Percentiles rank a stretch among this genome's conserved stretches.
Conservation (phyloP, 2,888 invertebrate species). For the Xylota segnis region DNA sequence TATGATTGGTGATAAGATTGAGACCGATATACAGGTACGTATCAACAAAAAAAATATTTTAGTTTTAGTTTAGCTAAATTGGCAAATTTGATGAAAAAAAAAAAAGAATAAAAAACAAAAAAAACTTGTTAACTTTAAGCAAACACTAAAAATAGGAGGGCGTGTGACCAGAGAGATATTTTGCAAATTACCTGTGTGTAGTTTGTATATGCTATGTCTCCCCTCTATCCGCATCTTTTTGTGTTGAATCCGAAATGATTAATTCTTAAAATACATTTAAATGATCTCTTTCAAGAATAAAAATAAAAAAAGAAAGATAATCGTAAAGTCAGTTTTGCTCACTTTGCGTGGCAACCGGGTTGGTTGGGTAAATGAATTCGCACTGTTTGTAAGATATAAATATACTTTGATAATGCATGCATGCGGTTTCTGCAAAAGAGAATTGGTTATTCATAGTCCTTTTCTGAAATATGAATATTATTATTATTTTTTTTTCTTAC, state of each 20-base stretch:
- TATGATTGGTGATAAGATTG: slow-evolving; percentile 95
- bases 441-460: slow-evolving; percentile 47
- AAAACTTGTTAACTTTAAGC: slow-evolving; percentile 49
- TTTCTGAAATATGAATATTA: slow-evolving; percentile 26
- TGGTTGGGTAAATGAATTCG: slow-evolving; percentile 32
- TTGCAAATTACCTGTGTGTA: slow-evolving; percentile 37
- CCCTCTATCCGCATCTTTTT: slow-evolving; percentile 28
- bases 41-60: slow-evolving; percentile 41
- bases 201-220: slow-evolving; percentile 34
- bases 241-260: slow-evolving; percentile 3
- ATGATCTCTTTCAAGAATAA: slow-evolving; percentile 13
- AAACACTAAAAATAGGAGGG: slow-evolving; percentile 58
- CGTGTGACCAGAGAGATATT: slow-evolving; percentile 46
- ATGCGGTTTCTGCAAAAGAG: slow-evolving; percentile 42
- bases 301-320: not conserved
- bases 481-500: not conserved
- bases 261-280: slow-evolving; percentile 19
- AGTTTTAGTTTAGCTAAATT: slow-evolving; percentile 44
- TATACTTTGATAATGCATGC: slow-evolving; percentile 30
- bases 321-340: not conserved
- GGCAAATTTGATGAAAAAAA: slow-evolving; percentile 34
- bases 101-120: slow-evolving; percentile 43
- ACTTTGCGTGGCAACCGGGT: slow-evolving; percentile 18
- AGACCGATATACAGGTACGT: slow-evolving; percentile 91
- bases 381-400: slow-evolving; percentile 32